phyloP scores from a whole-genome alignment of 2,888 invertebrate genomes.

The Campoletis raptor region DNA sequence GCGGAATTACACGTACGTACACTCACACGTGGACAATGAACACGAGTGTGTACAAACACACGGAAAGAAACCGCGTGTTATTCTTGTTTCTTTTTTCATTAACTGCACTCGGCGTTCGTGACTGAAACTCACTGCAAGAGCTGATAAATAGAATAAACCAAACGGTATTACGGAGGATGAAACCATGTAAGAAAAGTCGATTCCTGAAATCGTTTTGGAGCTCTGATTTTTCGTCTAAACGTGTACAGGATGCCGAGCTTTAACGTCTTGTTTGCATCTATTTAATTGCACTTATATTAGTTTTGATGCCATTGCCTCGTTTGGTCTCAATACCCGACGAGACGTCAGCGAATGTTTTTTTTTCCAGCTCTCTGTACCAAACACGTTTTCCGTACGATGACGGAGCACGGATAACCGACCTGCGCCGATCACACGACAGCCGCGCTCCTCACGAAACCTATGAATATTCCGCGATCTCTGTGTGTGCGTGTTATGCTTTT shows the following conservation, averaged over 20 bases:
- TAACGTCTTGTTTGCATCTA: not conserved
- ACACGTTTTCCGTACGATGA: conserved; percentile 60
- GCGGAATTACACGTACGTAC: conserved; percentile 45
- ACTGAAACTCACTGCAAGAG: not conserved
- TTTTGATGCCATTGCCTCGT: conserved; percentile 9
- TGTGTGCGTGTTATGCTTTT: conserved; percentile 5
- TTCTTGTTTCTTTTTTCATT: conserved; percentile 21
- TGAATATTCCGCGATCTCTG: not conserved
- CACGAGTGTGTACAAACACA: conserved; percentile 6
- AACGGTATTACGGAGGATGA: conserved; percentile 8
- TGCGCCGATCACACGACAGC: conserved; percentile 61
- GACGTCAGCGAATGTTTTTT: not conserved
- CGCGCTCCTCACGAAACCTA: conserved; percentile 41
- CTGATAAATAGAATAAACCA: conserved; percentile 2
- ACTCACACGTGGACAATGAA: conserved; percentile 45
- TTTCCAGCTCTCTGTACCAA: not conserved
- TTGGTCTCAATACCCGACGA: not conserved
- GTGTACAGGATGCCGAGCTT: not conserved
- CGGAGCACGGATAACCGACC: conserved; percentile 51
- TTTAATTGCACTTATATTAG: not conserved
- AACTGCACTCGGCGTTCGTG: conserved; percentile 1
- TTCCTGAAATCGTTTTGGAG: not conserved
- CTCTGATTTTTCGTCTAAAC: not conserved
- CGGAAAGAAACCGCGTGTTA: conserved; percentile 45
- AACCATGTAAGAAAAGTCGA: not conserved